These are phyloP conservation scores for Gadus chalcogrammus DNA, from an alignment of 2,113 vertebrate species.

Conservation along the genomic window DNA sequence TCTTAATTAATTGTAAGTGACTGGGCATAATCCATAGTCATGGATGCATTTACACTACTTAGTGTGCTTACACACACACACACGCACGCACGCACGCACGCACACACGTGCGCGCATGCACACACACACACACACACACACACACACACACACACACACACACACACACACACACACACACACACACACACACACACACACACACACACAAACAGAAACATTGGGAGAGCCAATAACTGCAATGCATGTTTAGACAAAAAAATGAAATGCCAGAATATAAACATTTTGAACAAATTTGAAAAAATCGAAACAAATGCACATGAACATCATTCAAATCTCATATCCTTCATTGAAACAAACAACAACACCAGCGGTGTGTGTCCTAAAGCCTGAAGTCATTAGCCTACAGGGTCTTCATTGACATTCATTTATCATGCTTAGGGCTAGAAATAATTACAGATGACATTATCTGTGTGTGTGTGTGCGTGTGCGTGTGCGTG, in stretches of 20 bases:
- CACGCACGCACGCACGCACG: neutral
- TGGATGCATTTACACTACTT: too few relatives aligned
- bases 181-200: neutral
- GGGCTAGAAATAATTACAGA: neutral
- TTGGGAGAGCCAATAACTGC: too few relatives aligned
- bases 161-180: neutral
- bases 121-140: neutral
- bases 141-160: constrained; percentile 12
- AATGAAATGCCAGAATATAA: too few relatives aligned
- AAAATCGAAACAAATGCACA: too few relatives aligned
- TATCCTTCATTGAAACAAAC: too few relatives aligned
- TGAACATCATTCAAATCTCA: too few relatives aligned
- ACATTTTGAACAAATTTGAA: too few relatives aligned
- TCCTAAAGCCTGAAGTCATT: neutral
- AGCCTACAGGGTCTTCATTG: neutral
- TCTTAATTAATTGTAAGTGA: constrained; percentile 3
- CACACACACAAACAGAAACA: too few relatives aligned
- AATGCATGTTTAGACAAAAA: too few relatives aligned
- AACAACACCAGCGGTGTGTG: neutral
- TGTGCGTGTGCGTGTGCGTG: neutral
- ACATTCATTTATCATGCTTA: neutral
- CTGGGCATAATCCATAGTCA: neutral
- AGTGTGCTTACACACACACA: too few relatives aligned
- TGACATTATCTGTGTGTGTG: neutral
- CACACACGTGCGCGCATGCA: neutral